Base-by-base conservation (phyloP, 2,888 invertebrate genomes). In the Chelonus formosanus region DNA sequence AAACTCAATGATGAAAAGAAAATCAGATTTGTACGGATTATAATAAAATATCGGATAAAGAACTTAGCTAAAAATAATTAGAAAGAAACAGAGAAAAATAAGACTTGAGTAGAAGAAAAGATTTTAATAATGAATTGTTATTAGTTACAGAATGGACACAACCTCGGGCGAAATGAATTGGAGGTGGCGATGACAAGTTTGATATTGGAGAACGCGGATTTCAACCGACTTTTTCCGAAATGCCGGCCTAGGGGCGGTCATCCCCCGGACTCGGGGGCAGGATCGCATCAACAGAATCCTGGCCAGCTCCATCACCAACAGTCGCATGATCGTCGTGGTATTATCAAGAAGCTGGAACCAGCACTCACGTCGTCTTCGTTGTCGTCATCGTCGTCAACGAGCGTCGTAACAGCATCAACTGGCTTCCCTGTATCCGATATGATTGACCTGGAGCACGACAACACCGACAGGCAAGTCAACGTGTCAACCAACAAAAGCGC, bases 201-300 rank as follows among this genome's bases (percentile, higher is more conserved):
- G 84, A 83, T 84, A 76, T 81, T 84, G 79, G 84, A 84, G 76
- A 84, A 83, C 82, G 79, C 84, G 71, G 84, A 84, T 75, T 80
- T 84, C 77, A 84, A 82, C 74, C 81, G 80, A 77, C 80, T 84
- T 73, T 84, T 84, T 76, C 84, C 84, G 69, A 84, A 84, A 84
- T 84, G 84, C 80, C 84, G 84, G 83, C 84, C 84, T 84, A 84
- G 80, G 79, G 78, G 79, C 76, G 80, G 80, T 72, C 78, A 76
- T 78, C 79, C 81, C 76, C 80, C 78, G 71, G 74, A 74, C 72
- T 75, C 80, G 78, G 81, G 80, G 79, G 78, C 75, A 71, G 75
- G 74, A 71, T 74, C 75, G 75, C 78, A 71, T 67, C 65, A 62
- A 32, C 40, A 47, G 32, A 45, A 40, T 6, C 32, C 32, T n/a